Percentiles rank a stretch among this genome's conserved stretches.
phyloP scores from a whole-genome alignment of 23 tunicate species.

The Styela plicata region DNA sequence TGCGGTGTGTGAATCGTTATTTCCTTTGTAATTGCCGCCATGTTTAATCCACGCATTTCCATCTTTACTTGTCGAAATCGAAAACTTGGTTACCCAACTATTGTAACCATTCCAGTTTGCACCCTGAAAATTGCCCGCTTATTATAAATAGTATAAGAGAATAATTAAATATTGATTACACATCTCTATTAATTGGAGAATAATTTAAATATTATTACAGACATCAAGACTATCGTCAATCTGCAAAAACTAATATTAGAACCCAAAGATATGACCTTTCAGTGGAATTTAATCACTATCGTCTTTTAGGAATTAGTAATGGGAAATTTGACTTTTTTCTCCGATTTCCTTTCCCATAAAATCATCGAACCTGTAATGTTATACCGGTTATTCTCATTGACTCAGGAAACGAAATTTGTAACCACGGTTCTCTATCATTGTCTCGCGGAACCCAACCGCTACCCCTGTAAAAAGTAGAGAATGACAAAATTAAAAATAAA shows the following conservation, averaged over 20 bases:
- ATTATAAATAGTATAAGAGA: too few species aligned
- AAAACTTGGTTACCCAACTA: slow-evolving; percentile 24
- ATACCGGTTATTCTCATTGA: slow-evolving; percentile 23
- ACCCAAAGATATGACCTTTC: too few species aligned
- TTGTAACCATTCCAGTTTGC: background rate
- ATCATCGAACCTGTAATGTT: slow-evolving; percentile 21
- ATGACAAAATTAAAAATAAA: too few species aligned
- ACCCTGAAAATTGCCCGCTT: background rate
- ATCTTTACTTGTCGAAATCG: slow-evolving; percentile 26
- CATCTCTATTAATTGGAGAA: too few species aligned
- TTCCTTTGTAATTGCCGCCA: slow-evolving; percentile 8
- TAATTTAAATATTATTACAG: too few species aligned
- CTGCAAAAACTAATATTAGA: too few species aligned
- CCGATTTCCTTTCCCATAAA: too few species aligned
- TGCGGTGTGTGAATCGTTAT: slow-evolving; percentile 18
- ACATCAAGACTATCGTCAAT: too few species aligned
- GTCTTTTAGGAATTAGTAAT: too few species aligned
- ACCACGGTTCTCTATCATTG: slow-evolving; percentile 42
- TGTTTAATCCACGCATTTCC: slow-evolving; percentile 16
- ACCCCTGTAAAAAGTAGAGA: slow-evolving; percentile 8
- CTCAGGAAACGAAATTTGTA: slow-evolving; percentile 32
- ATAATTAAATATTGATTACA: too few species aligned
- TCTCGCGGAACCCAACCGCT: slow-evolving; percentile 36
- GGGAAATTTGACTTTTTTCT: too few species aligned
- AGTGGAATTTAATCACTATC: too few species aligned